Base-by-base conservation (phyloP, 2,113 vertebrate species). In the Cavia porcellus region DNA sequence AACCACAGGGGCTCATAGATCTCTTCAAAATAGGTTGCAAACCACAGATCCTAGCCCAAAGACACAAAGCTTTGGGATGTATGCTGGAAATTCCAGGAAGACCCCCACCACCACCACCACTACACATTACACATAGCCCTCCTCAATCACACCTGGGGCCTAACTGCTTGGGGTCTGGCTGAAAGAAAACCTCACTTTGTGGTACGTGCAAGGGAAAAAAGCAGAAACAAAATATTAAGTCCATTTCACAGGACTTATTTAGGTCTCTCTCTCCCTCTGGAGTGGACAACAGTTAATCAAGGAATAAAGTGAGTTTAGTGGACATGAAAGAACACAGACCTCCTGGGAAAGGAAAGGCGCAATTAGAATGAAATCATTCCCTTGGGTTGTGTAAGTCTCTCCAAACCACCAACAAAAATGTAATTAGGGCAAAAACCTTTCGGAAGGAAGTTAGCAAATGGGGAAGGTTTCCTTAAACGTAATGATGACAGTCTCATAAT, bases 381-480 rank as follows among this genome's bases (percentile, higher is more conserved):
- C 89, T 95, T 92, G 92, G 95, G 96, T 92, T 95, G 90, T 74
- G 70, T 92, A 82, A 88, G 89, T 87, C 92, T 89, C 68, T 90
- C 74, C 62, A 95, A 97, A 95, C 88, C 94, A 95, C 77, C 79
- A 88, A 83, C 80, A 95, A 95, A 97, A 97, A 97, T 74, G 88
- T 90, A 92, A 95, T 93, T 86, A 96, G 89, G 61, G 79, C 87
- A 86, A 88, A 97, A 95, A 90, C 90, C 92, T 96, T 96, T 95
- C 90, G 85, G 96, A 95, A 98, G 89, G 91, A 97, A 96, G 88
- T 95, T 92, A 97, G 88, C 90, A 96, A 93, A 96, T 50, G 15
- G 59, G 80, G 84, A 95, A 96, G 84, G n/a, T 89, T 97, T 96
- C 87, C 77, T 94, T 90, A 93, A 59, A 94, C 6, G 28, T 87